phyloP scores from a whole-genome alignment of 1,140 invertebrate species.

The Papilio machaon region DNA sequence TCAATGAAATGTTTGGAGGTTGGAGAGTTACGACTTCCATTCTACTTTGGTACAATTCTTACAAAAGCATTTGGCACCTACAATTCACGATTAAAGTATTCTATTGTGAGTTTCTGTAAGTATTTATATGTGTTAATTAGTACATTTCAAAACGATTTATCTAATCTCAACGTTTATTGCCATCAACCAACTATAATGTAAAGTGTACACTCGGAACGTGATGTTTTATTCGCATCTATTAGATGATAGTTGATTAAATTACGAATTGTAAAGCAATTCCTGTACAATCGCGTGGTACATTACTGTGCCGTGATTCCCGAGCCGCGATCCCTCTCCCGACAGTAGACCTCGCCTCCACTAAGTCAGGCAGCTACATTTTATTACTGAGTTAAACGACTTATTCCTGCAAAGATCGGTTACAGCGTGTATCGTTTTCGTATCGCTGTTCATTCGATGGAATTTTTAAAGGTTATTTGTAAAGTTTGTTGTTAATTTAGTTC shows the following conservation, averaged over 20 bases:
- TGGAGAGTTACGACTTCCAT: neutral
- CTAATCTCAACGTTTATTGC: too few relatives aligned
- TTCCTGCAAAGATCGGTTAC: conserved; percentile 12
- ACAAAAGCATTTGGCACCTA: neutral
- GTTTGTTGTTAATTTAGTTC: neutral
- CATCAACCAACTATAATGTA: neutral
- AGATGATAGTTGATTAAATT: conserved; percentile 41
- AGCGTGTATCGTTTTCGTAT: conserved; percentile 11
- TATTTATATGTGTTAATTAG: too few relatives aligned
- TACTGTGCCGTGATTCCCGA: conserved; percentile 23
- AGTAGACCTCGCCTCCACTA: conserved; percentile 29
- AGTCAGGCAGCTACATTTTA: conserved; percentile 33
- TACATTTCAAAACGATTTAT: too few relatives aligned
- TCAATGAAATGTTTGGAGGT: neutral
- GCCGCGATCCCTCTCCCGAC: neutral
- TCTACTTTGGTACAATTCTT: neutral
- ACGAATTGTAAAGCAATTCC: conserved; percentile 45
- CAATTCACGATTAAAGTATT: too few relatives aligned
- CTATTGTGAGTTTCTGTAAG: too few relatives aligned
- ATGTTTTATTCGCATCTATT: neutral
- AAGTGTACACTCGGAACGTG: neutral
- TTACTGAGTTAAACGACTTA: neutral
- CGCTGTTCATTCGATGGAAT: neutral
- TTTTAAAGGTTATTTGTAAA: neutral
- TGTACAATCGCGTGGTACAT: conserved; percentile 24